phyloP scores from a whole-genome alignment of 2,888 invertebrate genomes.

The Patella ulyssiponensis region DNA sequence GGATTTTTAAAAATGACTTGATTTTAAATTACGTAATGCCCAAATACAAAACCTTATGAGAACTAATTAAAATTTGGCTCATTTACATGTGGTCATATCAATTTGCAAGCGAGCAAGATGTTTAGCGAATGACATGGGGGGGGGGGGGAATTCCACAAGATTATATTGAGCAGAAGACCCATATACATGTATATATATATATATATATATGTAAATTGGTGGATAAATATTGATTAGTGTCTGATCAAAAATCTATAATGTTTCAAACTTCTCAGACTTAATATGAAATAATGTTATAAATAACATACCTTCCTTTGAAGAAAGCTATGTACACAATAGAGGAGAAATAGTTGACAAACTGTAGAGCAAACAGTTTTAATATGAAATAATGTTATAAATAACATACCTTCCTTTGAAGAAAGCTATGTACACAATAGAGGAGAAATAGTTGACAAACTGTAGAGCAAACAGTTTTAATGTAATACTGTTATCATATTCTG shows the following conservation, averaged over 20 bases:
- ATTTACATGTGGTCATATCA: too few species aligned
- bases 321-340: slow-evolving; percentile 98
- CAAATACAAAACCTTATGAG: too few species aligned
- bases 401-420: slow-evolving; percentile 88
- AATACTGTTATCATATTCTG: slow-evolving; percentile 94
- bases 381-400: too few species aligned
- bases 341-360: slow-evolving; percentile 97
- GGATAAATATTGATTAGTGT: not conserved
- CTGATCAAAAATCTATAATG: not conserved
- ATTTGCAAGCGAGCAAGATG: too few species aligned
- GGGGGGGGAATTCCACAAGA: too few species aligned
- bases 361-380: slow-evolving; percentile 83
- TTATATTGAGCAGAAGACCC: not conserved
- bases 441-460: slow-evolving; percentile 97
- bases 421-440: slow-evolving; percentile 96
- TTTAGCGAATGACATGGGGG: too few species aligned
- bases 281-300: too few species aligned
- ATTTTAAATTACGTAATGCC: too few species aligned
- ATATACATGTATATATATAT: not conserved
- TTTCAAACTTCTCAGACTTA: too few species aligned
- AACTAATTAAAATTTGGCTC: too few species aligned
- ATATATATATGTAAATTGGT: slow-evolving; percentile 8
- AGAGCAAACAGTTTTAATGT: slow-evolving; percentile 94
- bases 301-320: slow-evolving; percentile 83
- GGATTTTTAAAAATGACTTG: too few species aligned